Base-by-base conservation (phyloP, 1,140 invertebrate species). In the Monochamus saltuarius region DNA sequence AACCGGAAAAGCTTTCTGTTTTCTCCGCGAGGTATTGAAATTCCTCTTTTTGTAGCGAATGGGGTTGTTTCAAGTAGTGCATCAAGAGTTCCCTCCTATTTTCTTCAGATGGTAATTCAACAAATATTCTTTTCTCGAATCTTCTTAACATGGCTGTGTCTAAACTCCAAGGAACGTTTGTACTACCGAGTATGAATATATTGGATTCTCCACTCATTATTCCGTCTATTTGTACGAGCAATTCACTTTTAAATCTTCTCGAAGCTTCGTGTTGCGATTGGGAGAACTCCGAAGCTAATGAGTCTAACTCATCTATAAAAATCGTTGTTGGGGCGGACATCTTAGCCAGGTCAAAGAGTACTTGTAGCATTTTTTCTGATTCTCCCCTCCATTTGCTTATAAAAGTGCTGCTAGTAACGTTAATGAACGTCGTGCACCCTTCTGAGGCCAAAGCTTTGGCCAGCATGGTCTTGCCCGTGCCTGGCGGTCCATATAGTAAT, bases 251-350 rank as follows among this genome's bases (percentile, higher is more conserved):
- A 11, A 98, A 88, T 59, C 96, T 80, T 57, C 94, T 81, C 16
- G 91, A 91, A 0, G 95, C 94, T 77, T 99, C 97, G 67, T 97
- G 94, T 74, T 96, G 92, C 0, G 82, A 85, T 1, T 84, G 80
- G 17, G 88, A 87, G 16, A 89, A 77, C 54, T 84, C 84, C 0
- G 89, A 88, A 4, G 91, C 88, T 11, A 98, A 79, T 22, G 92
- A 89, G 74, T 99, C 97, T 47, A 98, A 88, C 79, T 99, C 97
- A 75, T 99, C 97, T 36, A 99, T 87, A 77, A 99, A 99, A 65
- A 99, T 94, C 37, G 94, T 94, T 1, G 92, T 90, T 0, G 97
- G 97, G 0, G 95, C 87, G 73, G 94, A 88, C 39, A 67, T 58
- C 63, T 89, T 84, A 0, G 96, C 96, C 81, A 95, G 83, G 63